Evolutionary conservation across 2,888 invertebrate species (phyloP), one percentile per base, ranked within the genome.

Genomic region (Maniola hyperantus): DNA sequence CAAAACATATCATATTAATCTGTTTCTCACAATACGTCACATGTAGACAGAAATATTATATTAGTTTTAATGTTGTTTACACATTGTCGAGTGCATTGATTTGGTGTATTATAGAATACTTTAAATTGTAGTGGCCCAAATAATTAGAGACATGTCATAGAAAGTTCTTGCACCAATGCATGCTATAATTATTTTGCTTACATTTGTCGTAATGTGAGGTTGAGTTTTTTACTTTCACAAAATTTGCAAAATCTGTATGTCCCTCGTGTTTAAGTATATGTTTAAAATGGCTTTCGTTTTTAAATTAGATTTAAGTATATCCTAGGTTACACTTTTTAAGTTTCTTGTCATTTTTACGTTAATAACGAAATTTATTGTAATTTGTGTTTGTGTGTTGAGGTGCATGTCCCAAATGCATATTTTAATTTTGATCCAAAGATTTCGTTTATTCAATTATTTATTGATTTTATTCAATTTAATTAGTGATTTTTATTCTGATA

Each of bases 391-490:
- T 85, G 85, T 86, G 86, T 83, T 61, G 85, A 84, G 89, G 88
- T 89, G 91, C 89, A 89, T 88, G 86, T 86, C 85, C 82, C 83
- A 84, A 83, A 85, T 89, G 91, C 89, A 86, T 87, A 87, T 88
- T 88, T 87, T 88, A 83, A 87, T 88, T 90, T 89, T 85, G 85
- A 90, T 90, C 91, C 91, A 92, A 92, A 92, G 91, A 92, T 91
- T 88, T 87, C 83, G 81, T 85, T 85, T 79, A 85, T 85, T 26
- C 26, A 26, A 85, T 85, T 87, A 81, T 83, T 87, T 83, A 79
- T 83, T 26, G 26, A 26, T 26, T 26, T 26, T 26, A 26, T 26
- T 26, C 26, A 83, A 80, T 87, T 83, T 79, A 76, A 73, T 77
- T 77, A 68, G 70, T 84, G 81, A 66, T 81, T 82, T 82, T 78